Evolutionary conservation across 1,140 invertebrate species (phyloP), one percentile per base, ranked within the genome.

Genomic region (Lamellibrachia luymesi): DNA sequence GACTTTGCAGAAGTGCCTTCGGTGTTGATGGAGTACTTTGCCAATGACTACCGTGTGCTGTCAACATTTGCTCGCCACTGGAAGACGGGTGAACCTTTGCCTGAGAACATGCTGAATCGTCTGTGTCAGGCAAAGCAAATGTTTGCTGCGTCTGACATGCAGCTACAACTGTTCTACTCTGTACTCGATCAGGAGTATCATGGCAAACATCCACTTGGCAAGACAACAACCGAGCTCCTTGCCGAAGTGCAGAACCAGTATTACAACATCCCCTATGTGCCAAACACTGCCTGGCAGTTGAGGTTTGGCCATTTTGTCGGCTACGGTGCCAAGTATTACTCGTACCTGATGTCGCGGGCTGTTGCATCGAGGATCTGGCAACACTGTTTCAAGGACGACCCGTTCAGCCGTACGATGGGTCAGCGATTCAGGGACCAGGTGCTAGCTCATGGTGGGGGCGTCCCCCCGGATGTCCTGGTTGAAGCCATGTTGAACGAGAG

Each of bases 1-100:
- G 99, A 99, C 97, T 98, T 99, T 96, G 99, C 99, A 5, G 99
- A 99, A 97, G 98, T 99, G 52, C 99, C 99, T 50, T 99, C 98
- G 91, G 98, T 99, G 93, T 97, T 99, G 27, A 99, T 99, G 99
- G 99, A 99, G 97, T 99, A 98, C 96, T 99, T 99, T 97, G 98
- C 98, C 50, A 97, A 97, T 92, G 98, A 99, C 97, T 98, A 98
- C 8, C 13, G 90, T 93, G 93, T 92, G 50, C 96, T 99, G 2
- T 97, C 97, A 56, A 97, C 97, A 51, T 99, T 99, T 97, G 98
- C 98, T 1, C 97, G 97, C 93, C 98, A 99, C 96, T 99, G 98
- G 96, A 97, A 98, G 96, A 99, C 98, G 0, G 97, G 98, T 25
- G 97, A 99, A 96, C 97, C 97, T 5, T 98, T 99, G 95, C 97